Evolutionary conservation across 2,888 invertebrate species (phyloP).

Genomic region (Agonopterix arenella): DNA sequence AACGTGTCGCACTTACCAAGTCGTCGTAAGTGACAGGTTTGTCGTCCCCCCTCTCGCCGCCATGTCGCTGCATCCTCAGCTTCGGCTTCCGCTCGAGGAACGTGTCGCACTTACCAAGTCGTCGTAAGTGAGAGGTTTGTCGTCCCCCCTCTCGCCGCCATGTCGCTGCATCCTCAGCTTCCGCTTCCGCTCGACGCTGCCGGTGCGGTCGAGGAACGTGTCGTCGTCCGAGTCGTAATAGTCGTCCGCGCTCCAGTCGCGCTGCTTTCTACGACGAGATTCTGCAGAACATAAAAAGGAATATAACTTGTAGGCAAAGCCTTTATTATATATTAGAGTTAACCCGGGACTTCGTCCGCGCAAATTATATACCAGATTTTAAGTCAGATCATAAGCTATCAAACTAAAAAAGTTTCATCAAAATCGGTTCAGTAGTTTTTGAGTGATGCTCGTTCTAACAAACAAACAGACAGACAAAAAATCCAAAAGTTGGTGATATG

Average conservation of each 20-base stretch:
- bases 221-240: constrained; percentile 97
- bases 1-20: constrained; percentile 66
- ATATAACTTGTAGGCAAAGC: too few species aligned
- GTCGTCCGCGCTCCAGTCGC: constrained; percentile 91
- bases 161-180: constrained; percentile 83
- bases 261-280: constrained; percentile 86
- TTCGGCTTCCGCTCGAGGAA: constrained; percentile 93
- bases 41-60: constrained; percentile 64
- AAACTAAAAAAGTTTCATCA: too few species aligned
- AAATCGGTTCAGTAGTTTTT: too few species aligned
- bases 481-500: too few species aligned
- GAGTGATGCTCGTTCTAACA: too few species aligned
- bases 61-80: constrained; percentile 82
- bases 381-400: too few species aligned
- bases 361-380: too few species aligned
- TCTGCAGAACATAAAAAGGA: constrained; percentile 77
- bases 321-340: too few species aligned
- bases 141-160: constrained; percentile 66
- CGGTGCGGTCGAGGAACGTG: constrained; percentile 96
- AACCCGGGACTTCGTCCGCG: too few species aligned
- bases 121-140: constrained; percentile 76
- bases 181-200: constrained; percentile 92
- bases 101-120: constrained; percentile 84
- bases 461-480: too few species aligned
- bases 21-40: constrained; percentile 79